phyloP scores from a whole-genome alignment of 1,140 invertebrate genomes.

The Zaprionus vittiger region DNA sequence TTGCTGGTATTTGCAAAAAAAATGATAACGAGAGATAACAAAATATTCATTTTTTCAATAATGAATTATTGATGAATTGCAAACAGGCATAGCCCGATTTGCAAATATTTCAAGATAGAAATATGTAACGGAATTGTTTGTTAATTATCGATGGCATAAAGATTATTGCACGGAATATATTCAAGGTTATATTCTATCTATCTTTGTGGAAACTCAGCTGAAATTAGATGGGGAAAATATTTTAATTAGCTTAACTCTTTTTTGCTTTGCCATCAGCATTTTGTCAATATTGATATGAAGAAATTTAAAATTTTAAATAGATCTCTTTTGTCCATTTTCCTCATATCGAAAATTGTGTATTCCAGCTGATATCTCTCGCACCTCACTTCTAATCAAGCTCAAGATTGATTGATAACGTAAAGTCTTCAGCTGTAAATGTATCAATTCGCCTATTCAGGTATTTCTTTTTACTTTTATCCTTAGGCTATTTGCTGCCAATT shows the following conservation, averaged over 20 bases:
- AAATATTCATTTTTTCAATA: neutral
- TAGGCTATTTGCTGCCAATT: conserved; percentile 47
- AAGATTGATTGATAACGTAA: neutral
- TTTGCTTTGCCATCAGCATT: too few relatives aligned
- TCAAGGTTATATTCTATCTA: too few relatives aligned
- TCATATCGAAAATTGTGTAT: too few relatives aligned
- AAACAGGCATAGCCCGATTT: neutral
- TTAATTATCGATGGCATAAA: too few relatives aligned
- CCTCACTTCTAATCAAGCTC: neutral
- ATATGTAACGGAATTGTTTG: neutral
- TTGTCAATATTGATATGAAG: too few relatives aligned
- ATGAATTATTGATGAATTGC: neutral
- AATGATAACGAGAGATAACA: neutral
- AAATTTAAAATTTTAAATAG: too few relatives aligned
- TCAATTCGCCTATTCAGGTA: conserved; percentile 2
- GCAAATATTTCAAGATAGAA: neutral
- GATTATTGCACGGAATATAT: too few relatives aligned
- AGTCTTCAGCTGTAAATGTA: neutral
- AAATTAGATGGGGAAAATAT: too few relatives aligned
- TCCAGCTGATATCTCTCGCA: neutral
- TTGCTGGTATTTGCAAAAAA: neutral
- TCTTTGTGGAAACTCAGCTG: too few relatives aligned
- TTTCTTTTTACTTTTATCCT: neutral
- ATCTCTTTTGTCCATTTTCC: neutral
- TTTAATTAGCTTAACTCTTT: too few relatives aligned